phyloP scores from a whole-genome alignment of 2,113 vertebrate species.

The Thalassarche chlororhynchos region DNA sequence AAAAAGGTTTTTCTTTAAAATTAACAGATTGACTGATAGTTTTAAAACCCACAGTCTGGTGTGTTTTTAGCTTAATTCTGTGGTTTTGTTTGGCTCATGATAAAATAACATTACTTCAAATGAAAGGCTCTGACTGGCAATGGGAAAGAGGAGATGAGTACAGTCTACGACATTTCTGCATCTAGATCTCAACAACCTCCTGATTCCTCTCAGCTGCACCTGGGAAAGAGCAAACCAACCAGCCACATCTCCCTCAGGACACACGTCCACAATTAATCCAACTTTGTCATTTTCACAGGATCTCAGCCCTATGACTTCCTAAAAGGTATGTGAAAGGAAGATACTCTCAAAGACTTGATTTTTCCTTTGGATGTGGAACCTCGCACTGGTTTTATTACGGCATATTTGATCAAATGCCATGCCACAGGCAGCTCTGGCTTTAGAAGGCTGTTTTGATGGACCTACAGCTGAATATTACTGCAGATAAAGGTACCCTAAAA shows the following conservation, averaged over 20 bases:
- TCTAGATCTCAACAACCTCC: not conserved
- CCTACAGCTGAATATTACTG: not conserved
- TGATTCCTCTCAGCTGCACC: not conserved
- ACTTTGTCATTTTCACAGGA: not conserved
- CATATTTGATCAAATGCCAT: conserved; percentile 27
- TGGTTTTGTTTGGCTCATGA: not conserved
- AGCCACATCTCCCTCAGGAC: not conserved
- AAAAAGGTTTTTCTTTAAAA: not conserved
- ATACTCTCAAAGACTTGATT: not conserved
- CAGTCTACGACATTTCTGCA: not conserved
- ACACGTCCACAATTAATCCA: not conserved
- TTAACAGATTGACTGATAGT: not conserved
- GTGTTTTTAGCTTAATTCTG: not conserved
- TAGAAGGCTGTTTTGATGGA: conserved; percentile 20
- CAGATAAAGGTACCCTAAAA: conserved; percentile 1
- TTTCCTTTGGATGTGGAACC: not conserved
- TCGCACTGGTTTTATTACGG: not conserved
- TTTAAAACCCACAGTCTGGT: not conserved
- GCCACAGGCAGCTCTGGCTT: conserved; percentile 1
- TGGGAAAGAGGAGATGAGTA: not conserved
- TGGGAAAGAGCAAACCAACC: not conserved
- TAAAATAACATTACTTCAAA: not conserved
- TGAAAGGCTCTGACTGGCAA: not conserved
- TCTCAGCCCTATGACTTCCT: not conserved
- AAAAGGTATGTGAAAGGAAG: not conserved